Conservation (phyloP, 2,888 invertebrate species). For the Nycteola revayana region DNA sequence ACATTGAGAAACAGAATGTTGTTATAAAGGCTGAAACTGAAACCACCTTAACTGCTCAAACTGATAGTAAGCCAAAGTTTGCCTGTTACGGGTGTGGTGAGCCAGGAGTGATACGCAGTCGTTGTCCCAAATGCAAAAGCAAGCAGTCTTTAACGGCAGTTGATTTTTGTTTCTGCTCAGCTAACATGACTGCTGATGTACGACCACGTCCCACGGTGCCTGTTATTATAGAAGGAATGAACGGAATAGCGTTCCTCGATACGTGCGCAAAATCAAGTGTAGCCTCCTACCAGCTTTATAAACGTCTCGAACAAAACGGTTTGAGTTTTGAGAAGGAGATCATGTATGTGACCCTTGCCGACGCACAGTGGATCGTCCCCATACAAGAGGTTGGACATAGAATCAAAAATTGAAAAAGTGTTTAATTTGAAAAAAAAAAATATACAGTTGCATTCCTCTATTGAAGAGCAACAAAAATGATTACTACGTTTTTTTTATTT, state of each 20-base stretch:
- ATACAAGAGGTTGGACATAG: too few relatives aligned
- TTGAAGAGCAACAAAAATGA: too few relatives aligned
- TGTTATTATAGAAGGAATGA: background rate
- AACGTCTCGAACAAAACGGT: background rate
- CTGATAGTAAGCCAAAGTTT: slow-evolving; percentile 4
- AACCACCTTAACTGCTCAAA: background rate
- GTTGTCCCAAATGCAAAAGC: slow-evolving; percentile 13
- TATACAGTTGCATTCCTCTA: too few relatives aligned
- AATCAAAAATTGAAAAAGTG: too few relatives aligned
- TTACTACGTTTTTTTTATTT: too few relatives aligned
- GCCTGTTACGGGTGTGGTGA: slow-evolving; percentile 20
- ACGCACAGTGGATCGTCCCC: too few relatives aligned
- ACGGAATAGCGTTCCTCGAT: slow-evolving; percentile 9
- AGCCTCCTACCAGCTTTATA: slow-evolving; percentile 7
- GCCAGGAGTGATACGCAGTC: slow-evolving; percentile 12
- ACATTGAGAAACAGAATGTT: background rate
- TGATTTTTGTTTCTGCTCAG: slow-evolving; percentile 5
- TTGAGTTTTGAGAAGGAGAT: slow-evolving; percentile 1
- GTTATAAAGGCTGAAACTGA: background rate
- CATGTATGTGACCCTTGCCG: slow-evolving; percentile 7
- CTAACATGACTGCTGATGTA: background rate
- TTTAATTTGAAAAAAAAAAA: too few relatives aligned
- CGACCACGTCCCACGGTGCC: slow-evolving; percentile 2
- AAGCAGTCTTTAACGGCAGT: background rate
- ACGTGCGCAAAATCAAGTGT: slow-evolving; percentile 12